Percentiles rank a stretch among this genome's conserved stretches.
Conservation (phyloP, 2,113 vertebrate genomes). For the Promerops cafer region DNA sequence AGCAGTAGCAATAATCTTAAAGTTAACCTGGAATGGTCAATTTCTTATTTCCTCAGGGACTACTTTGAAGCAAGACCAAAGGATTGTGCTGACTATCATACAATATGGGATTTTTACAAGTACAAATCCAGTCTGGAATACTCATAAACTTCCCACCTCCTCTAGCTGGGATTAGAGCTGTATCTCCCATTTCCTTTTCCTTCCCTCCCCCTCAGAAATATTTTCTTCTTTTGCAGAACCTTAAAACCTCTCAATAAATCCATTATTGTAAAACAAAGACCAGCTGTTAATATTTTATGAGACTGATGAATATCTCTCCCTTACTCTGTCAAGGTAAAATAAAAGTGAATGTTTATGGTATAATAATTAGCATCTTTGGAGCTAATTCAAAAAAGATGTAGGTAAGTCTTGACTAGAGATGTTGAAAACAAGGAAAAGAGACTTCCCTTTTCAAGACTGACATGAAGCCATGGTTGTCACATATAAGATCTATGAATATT, state of each 20-base stretch:
- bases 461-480: background rate
- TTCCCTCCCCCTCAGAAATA: background rate
- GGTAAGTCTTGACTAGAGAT: background rate
- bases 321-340: background rate
- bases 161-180: background rate
- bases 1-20: background rate
- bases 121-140: background rate
- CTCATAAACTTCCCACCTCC: background rate
- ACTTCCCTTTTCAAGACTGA: slow-evolving; percentile 9
- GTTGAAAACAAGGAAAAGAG: slow-evolving; percentile 12
- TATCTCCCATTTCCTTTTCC: background rate
- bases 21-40: background rate
- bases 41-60: background rate
- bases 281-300: slow-evolving; percentile 4
- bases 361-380: slow-evolving; percentile 38
- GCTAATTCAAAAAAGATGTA: slow-evolving; percentile 2
- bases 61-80: background rate
- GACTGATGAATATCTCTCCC: background rate
- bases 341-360: background rate
- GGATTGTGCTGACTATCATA: background rate
- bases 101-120: background rate
- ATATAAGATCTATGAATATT: slow-evolving; percentile 17
- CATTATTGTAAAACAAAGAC: background rate
- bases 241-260: background rate
- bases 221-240: background rate